These are phyloP conservation scores for Lysandra coridon DNA, from an alignment of 2,888 invertebrate genomes.

Conservation along the genomic window DNA sequence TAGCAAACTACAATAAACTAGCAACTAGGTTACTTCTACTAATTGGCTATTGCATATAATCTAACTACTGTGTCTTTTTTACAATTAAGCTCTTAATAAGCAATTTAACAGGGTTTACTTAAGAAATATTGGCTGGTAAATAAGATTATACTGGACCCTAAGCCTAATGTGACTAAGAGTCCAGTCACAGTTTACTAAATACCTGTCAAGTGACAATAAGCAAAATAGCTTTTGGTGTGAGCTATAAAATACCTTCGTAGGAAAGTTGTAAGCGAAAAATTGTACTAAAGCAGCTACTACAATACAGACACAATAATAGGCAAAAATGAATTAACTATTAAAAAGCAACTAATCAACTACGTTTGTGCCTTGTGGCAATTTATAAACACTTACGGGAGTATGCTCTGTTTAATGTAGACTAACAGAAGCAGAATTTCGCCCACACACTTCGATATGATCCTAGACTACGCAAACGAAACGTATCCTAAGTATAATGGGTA, in stretches of 20 bases:
- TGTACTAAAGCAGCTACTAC: not conserved
- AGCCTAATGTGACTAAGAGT: no score
- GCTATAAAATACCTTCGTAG: not conserved
- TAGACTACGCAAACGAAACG: constrained; percentile 45
- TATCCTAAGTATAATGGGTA: constrained; percentile 61
- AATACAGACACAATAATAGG: not conserved
- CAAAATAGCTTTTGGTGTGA: not conserved
- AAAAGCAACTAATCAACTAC: not conserved
- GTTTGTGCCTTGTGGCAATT: not conserved
- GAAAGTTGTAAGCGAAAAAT: not conserved
- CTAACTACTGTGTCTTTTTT: not conserved
- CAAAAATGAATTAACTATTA: not conserved
- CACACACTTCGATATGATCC: constrained; percentile 42
- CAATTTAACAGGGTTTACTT: not conserved
- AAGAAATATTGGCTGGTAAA: not conserved
- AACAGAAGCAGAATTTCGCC: constrained; percentile 41
- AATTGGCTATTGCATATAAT: not conserved
- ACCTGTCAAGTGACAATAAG: not conserved
- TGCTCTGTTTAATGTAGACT: constrained; percentile 38
- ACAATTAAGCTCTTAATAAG: not conserved
- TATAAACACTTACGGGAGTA: constrained; percentile 28
- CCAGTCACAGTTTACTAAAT: no score
- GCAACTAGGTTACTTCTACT: not conserved
- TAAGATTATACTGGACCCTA: no score
- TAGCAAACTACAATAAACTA: constrained; percentile 39